phyloP scores from a whole-genome alignment of 2,888 invertebrate genomes.

The Euphydryas editha region DNA sequence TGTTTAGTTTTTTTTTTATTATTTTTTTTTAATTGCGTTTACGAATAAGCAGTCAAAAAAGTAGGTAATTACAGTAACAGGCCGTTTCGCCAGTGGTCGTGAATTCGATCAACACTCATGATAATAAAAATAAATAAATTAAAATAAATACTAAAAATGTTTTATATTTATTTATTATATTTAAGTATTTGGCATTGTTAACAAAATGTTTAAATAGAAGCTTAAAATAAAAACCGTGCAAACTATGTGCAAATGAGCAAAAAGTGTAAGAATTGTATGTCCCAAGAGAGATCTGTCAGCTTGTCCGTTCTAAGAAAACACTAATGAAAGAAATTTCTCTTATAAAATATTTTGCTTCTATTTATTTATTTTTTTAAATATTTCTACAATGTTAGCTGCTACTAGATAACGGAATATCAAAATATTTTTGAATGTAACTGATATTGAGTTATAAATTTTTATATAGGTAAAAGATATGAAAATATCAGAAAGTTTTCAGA shows the following conservation, averaged over 20 bases:
- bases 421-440: background rate
- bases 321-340: slow-evolving; percentile 42
- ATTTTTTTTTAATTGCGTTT: no score
- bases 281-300: slow-evolving; percentile 18
- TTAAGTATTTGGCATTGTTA: no score
- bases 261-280: slow-evolving; percentile 34
- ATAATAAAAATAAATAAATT: background rate
- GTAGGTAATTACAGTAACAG: no score
- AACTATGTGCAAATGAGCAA: slow-evolving; percentile 35
- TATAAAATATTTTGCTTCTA: slow-evolving; percentile 31
- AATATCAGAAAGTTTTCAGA: background rate
- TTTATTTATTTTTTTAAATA: slow-evolving; percentile 22
- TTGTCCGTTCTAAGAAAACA: slow-evolving; percentile 25
- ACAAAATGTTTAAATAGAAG: background rate
- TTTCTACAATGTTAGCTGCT: slow-evolving; percentile 25
- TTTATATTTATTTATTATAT: no score
- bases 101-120: no score
- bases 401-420: background rate
- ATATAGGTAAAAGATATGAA: background rate
- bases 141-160: no score
- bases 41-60: no score
- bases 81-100: no score
- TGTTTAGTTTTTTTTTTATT: no score
- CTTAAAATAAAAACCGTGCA: background rate
- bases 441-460: slow-evolving; percentile 1